Percentiles rank a stretch among this genome's conserved stretches.
These are phyloP conservation scores for Desoria tigrina DNA, from an alignment of 2,888 invertebrate species.

Conservation along the genomic window DNA sequence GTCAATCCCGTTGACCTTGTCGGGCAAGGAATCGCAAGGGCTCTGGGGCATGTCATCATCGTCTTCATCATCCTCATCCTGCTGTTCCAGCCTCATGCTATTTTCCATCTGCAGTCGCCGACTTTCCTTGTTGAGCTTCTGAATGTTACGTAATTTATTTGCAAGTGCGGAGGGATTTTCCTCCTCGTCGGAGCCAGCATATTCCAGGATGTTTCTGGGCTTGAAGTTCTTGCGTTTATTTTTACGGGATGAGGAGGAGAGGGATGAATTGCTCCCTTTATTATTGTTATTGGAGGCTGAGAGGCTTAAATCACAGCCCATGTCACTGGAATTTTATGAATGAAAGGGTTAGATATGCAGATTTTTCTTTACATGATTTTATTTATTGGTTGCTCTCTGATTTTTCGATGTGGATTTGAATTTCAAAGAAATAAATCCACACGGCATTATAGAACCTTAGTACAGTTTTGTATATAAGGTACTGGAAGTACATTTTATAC, in stretches of 20 bases:
- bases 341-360: background rate
- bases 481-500: no score
- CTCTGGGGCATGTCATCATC: conserved; percentile 38
- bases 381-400: background rate
- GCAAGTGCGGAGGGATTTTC: conserved; percentile 18
- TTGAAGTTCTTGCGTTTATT: conserved; percentile 79
- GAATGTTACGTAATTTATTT: conserved; percentile 1
- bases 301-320: conserved; percentile 52
- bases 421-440: background rate
- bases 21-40: conserved; percentile 45
- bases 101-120: conserved; percentile 7
- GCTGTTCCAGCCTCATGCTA: conserved; percentile 41
- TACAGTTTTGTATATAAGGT: no score
- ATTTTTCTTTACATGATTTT: background rate
- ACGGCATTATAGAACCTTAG: background rate
- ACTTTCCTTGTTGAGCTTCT: conserved; percentile 2
- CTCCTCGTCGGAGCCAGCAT: conserved; percentile 55
- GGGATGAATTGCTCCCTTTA: conserved; percentile 38
- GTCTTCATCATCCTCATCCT: conserved; percentile 47
- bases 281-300: conserved; percentile 39
- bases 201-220: conserved; percentile 68
- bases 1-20: conserved; percentile 53
- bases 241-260: conserved; percentile 56
- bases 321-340: conserved; percentile 38
- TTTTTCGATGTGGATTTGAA: no score